These are phyloP conservation scores for Pandemis corylana DNA, from an alignment of 2,888 invertebrate genomes.

Conservation along the genomic window DNA sequence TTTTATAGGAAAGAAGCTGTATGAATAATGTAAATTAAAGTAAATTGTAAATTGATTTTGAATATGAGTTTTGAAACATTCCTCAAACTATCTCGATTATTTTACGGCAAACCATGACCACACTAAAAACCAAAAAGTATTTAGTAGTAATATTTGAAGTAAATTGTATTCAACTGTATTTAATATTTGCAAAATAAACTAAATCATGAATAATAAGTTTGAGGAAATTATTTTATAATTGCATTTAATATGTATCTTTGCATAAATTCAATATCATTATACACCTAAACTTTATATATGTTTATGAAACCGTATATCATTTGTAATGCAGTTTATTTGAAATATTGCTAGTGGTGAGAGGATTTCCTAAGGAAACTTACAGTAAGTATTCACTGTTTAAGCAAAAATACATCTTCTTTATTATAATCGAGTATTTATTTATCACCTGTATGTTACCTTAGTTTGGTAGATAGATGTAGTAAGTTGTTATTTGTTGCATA, in stretches of 20 bases:
- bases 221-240: slow-evolving; percentile 46
- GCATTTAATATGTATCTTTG: slow-evolving; percentile 2
- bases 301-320: slow-evolving; percentile 12
- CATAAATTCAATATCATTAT: neutral
- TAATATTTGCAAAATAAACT: slow-evolving; percentile 24
- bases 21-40: too few relatives aligned
- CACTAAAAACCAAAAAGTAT: slow-evolving; percentile 40
- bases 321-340: slow-evolving; percentile 63
- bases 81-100: neutral
- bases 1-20: too few relatives aligned
- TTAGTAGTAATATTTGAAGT: slow-evolving; percentile 68
- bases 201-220: slow-evolving; percentile 36
- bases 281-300: neutral
- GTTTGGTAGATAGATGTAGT: neutral
- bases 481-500: neutral
- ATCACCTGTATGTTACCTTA: slow-evolving; percentile 40
- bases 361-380: slow-evolving; percentile 58
- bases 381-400: slow-evolving; percentile 70
- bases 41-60: too few relatives aligned
- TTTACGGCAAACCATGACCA: slow-evolving; percentile 8
- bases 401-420: slow-evolving; percentile 54
- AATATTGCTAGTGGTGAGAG: slow-evolving; percentile 62
- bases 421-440: slow-evolving; percentile 46
- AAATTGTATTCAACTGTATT: slow-evolving; percentile 56
- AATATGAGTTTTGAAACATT: neutral